Base-by-base conservation (phyloP, 2,888 invertebrate species). In the Lottia gigantea region DNA sequence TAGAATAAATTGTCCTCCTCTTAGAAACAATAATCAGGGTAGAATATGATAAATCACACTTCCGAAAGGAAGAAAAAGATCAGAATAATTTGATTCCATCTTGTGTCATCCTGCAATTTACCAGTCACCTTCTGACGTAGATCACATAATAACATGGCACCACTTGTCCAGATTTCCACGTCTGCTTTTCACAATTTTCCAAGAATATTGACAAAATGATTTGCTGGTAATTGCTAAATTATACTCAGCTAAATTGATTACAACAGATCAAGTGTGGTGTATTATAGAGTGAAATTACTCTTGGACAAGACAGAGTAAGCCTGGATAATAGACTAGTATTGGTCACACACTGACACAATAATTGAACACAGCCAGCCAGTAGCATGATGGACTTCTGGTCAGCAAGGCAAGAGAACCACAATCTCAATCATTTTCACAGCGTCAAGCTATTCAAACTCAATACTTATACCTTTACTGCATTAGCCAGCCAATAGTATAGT, bases 201-300 rank as follows among this genome's bases (percentile, higher is more conserved):
- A 55, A 3, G 11, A 55, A 23, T 55, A 55, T 55, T 55, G 55
- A 55, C 55, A 55, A 23, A 55, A 55, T 55, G 55, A 55, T 55
- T 55, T 55, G 55, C 23, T 23, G 11, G 19, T 55, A 55, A 55
- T 55, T 55, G 55, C 19, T 19, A 55, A 55, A 55, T 55, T 55
- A 55, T 55, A 55, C 55, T 55, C 14, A 14, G 23, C 19, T 55
- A 55, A 55, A 55, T 14, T 55, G 55, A 55, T 55, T 55, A 55
- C 23, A 55, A 3, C 19, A 23, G 55, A 55, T 55, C 55, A 55
- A 55, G 55, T 23, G 23, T 23, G 55, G 19, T 3, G 19, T 23
- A 55, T 55, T 55, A 55, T 55, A 55, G 12, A 23, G 55, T 55
- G 19, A 55, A 55, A 55, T 55, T 55, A 23, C 55, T 55, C 55